Base-by-base conservation (phyloP, 2,888 invertebrate species). In the Endotricha flammealis region DNA sequence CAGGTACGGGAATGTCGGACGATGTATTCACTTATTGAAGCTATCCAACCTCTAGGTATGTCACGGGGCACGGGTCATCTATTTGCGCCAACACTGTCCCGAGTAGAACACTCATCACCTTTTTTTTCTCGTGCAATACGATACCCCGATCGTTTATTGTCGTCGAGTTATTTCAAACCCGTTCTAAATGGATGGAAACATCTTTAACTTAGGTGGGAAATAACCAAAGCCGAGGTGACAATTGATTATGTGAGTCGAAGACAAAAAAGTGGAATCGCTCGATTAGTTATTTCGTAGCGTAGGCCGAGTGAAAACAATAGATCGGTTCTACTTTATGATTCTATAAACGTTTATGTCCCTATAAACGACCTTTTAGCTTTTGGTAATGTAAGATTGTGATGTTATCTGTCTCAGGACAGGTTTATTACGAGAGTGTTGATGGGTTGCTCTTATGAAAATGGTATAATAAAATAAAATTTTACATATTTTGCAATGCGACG, bases 301-400 rank as follows among this genome's bases (percentile, higher is more conserved):
- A 79, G 83, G 80, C 60, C 58, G 75, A 56, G 59, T 64, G 57
- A 70, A 76, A 74, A 86, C 85, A 85, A 86, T 85, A 77, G 78
- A 79, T 82, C 69, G 79, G 69, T 64, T 69, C 71, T 80, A 73
- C 65, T 86, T 85, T 86, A 85, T 81, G 83, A 81, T 77, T 83
- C 80, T 72, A 85, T 82, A 85, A 86, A 82, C 79, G 77, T 85
- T 85, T 80, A 86, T 83, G 76, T 71, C 61, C 71, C 71, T 71
- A 77, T 81, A 81, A 83, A 81, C 73, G 80, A 70, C 65, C 66
- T 79, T 79, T 82, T 79, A 75, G 76, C 76, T 80, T 79, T 81
- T 70, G 73, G 74, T 65, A 46, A 51, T 67, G 64, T 65, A 51
- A 75, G 71, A 75, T 80, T 75, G 72, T 71, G 81, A 82, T 82